Percentiles rank a stretch among this genome's conserved stretches.
Evolutionary conservation across 1,140 invertebrate species (phyloP).

Genomic region (Chlorops oryzae): DNA sequence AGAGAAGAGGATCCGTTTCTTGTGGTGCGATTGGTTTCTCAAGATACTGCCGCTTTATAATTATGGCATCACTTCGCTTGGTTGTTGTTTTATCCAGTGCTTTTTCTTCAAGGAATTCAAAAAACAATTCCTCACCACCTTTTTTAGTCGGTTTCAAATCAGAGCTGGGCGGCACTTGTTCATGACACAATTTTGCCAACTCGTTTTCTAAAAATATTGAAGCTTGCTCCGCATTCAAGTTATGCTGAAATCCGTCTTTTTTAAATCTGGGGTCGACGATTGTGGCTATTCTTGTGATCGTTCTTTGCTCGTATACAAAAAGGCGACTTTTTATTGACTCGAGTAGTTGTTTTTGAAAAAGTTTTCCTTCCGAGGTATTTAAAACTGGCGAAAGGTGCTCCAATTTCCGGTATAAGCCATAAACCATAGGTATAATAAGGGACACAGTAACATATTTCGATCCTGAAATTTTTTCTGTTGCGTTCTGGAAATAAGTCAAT

Average conservation of each 20-base stretch:
- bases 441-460: conserved; percentile 10
- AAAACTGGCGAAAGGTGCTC: conserved; percentile 6
- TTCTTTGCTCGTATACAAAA: conserved; percentile 9
- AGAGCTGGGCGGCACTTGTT: conserved; percentile 4
- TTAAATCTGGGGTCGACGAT: conserved; percentile 12
- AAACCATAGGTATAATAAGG: conserved; percentile 6
- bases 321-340: conserved; percentile 8
- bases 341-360: too few species aligned
- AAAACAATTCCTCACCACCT: conserved; percentile 8
- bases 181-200: conserved; percentile 4
- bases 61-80: conserved; percentile 10
- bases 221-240: conserved; percentile 15
- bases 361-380: conserved; percentile 9
- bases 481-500: conserved; percentile 11
- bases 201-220: conserved; percentile 15
- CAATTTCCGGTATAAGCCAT: conserved; percentile 11
- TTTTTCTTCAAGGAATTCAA: conserved; percentile 9
- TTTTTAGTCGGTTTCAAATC: conserved; percentile 2
- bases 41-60: conserved; percentile 18
- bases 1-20: conserved; percentile 13
- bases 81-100: conserved; percentile 5
- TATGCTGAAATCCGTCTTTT: conserved; percentile 14
- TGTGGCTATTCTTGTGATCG: conserved; percentile 8
- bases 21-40: conserved; percentile 11
- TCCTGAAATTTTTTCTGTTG: conserved; percentile 8